These are phyloP conservation scores for Camponotus pennsylvanicus DNA, from an alignment of 1,140 invertebrate species.

Conservation along the genomic window DNA sequence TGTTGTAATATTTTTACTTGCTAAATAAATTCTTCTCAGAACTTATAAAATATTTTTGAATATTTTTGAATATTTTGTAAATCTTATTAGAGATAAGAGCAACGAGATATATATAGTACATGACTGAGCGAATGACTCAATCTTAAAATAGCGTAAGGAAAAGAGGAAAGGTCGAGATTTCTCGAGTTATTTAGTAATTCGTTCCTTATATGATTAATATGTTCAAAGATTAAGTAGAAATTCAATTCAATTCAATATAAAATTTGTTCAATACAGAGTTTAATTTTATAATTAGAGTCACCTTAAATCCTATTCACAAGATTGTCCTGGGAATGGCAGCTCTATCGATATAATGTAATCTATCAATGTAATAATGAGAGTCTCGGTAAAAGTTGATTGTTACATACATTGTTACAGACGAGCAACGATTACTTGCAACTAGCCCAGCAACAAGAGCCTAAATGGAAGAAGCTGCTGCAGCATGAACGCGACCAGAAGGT, in stretches of 20 bases:
- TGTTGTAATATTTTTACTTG: neutral
- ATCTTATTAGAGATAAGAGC: slow-evolving; percentile 1
- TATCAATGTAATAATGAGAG: slow-evolving; percentile 9
- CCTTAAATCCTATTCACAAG: neutral
- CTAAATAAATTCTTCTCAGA: neutral
- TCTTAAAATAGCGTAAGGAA: too few relatives aligned
- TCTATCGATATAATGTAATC: slow-evolving; percentile 1
- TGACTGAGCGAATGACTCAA: slow-evolving; percentile 3
- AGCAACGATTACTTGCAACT: slow-evolving; percentile 96
- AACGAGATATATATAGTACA: neutral
- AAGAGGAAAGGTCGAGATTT: neutral
- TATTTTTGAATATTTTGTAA: neutral
- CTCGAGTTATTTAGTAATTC: slow-evolving; percentile 11
- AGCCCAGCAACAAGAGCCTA: slow-evolving; percentile 94
- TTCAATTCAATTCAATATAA: neutral
- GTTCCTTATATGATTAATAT: neutral
- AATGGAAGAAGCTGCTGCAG: slow-evolving; percentile 96
- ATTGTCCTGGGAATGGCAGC: slow-evolving; percentile 17
- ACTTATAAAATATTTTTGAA: neutral
- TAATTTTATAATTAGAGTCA: slow-evolving; percentile 14
- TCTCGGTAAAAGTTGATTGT: neutral
- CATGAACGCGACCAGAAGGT: slow-evolving; percentile 98
- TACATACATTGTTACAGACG: slow-evolving; percentile 87
- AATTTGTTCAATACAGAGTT: slow-evolving; percentile 13
- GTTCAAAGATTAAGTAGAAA: slow-evolving; percentile 25